A percentile compares a stretch with the other conserved stretches of the same genome.
Conservation (phyloP, 1,140 invertebrate species). For the Triops longicaudatus region DNA sequence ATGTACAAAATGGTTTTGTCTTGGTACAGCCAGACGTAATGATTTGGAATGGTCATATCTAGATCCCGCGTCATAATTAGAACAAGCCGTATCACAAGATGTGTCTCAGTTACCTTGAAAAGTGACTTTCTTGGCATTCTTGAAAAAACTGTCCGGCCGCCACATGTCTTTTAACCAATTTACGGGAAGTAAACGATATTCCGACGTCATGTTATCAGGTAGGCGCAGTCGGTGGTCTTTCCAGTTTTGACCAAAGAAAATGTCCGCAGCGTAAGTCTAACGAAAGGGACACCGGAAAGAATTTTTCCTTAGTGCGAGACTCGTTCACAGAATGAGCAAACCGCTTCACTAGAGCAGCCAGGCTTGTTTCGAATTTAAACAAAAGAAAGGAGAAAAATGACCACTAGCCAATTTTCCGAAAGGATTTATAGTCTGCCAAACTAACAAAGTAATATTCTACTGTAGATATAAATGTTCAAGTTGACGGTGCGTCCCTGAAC, state of each 20-base stretch:
- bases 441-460: too few relatives aligned
- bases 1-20: conserved; percentile 37
- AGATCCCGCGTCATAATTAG: conserved; percentile 21
- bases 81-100: not conserved
- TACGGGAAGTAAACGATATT: conserved; percentile 49
- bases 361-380: too few relatives aligned
- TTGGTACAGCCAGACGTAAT: conserved; percentile 37
- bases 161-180: conserved; percentile 36
- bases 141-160: conserved; percentile 38
- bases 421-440: too few relatives aligned
- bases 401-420: too few relatives aligned
- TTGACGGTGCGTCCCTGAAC: too few relatives aligned
- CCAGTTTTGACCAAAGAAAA: conserved; percentile 87
- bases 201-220: conserved; percentile 83
- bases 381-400: too few relatives aligned
- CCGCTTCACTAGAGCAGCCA: not conserved
- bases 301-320: not conserved
- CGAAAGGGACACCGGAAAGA: conserved; percentile 33
- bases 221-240: conserved; percentile 76
- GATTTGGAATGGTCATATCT: conserved; percentile 40
- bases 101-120: conserved; percentile 30
- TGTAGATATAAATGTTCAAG: too few relatives aligned
- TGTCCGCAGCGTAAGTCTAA: conserved; percentile 78
- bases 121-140: conserved; percentile 38
- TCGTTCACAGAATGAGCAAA: not conserved